phyloP scores from a whole-genome alignment of 2,113 vertebrate genomes.

The Leptodactylus fuscus region DNA sequence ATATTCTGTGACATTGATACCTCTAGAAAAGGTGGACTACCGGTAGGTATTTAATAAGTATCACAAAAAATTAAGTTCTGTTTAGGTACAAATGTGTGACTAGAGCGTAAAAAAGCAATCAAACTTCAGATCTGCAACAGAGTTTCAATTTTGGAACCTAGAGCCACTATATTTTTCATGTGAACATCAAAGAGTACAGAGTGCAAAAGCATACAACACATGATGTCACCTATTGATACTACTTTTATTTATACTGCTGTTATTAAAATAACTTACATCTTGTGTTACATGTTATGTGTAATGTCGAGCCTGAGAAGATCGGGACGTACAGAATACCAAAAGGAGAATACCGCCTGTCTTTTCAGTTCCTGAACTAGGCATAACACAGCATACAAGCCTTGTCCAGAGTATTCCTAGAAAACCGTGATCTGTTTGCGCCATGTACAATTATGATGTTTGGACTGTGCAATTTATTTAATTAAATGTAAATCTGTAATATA shows the following conservation, averaged over 20 bases:
- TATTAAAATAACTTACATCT: no score
- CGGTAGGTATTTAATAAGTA: no score
- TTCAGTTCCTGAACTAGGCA: neutral
- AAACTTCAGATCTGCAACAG: neutral
- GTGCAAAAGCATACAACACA: neutral
- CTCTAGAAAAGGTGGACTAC: no score
- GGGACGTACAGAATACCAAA: neutral
- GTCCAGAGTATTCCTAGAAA: neutral
- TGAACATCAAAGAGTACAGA: neutral
- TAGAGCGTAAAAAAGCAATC: no score
- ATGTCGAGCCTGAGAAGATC: no score
- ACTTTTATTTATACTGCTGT: neutral
- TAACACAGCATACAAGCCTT: neutral
- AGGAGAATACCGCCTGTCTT: neutral
- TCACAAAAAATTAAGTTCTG: no score
- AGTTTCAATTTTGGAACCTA: neutral
- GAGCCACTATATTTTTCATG: neutral
- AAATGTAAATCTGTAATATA: neutral
- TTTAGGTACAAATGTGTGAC: no score
- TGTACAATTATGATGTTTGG: neutral
- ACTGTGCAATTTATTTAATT: constrained; percentile 3
- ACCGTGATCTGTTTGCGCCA: neutral
- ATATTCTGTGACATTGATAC: no score
- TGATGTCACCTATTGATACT: neutral
- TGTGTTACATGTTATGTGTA: no score